These are phyloP conservation scores for Troglohyphantes excavatus DNA, from an alignment of 2,888 invertebrate species.

Conservation along the genomic window DNA sequence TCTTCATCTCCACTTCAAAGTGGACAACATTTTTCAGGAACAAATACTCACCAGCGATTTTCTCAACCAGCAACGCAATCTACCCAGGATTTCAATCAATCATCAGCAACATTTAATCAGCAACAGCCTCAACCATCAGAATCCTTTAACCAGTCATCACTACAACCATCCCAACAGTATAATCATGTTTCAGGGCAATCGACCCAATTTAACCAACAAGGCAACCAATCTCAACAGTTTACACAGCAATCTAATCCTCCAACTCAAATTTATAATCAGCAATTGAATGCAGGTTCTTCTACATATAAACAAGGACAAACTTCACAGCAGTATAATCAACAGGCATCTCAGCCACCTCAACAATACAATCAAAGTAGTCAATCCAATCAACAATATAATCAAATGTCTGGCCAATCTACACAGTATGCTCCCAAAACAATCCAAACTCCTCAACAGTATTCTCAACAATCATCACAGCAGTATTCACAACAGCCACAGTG, in stretches of 20 bases:
- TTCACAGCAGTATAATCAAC: constrained; percentile 25
- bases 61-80: constrained; percentile 39
- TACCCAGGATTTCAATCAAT: constrained; percentile 23
- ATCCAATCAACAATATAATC: constrained; percentile 56
- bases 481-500: constrained; percentile 12
- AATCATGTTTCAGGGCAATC: constrained; percentile 19
- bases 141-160: constrained; percentile 26
- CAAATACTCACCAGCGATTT: constrained; percentile 46
- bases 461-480: constrained; percentile 37
- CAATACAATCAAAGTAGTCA: constrained; percentile 37
- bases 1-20: constrained; percentile 15
- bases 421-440: constrained; percentile 5
- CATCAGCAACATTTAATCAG: constrained; percentile 23
- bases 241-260: constrained; percentile 34
- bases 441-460: constrained; percentile 27
- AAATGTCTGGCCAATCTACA: constrained; percentile 26
- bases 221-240: constrained; percentile 40
- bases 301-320: not conserved
- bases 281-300: constrained; percentile 34
- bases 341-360: constrained; percentile 32
- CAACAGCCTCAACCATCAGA: constrained; percentile 23
- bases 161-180: constrained; percentile 29
- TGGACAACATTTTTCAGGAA: constrained; percentile 17
- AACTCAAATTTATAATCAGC: constrained; percentile 36
- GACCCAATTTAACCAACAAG: constrained; percentile 6